A percentile compares a stretch with the other conserved stretches of the same genome.
These are phyloP conservation scores for Drosophila cardini DNA, from an alignment of 1,140 invertebrate species.

Conservation along the genomic window DNA sequence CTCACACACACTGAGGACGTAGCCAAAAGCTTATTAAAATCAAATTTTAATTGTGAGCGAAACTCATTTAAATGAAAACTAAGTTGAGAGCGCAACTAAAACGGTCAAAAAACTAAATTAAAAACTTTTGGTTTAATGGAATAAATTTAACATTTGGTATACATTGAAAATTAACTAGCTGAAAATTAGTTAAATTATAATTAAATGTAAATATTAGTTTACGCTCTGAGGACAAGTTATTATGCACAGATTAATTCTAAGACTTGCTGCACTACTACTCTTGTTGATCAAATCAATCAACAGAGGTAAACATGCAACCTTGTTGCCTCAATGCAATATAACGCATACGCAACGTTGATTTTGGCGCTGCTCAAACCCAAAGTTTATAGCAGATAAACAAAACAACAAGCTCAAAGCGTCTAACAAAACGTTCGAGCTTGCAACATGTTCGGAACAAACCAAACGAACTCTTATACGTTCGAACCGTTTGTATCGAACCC, in stretches of 20 bases:
- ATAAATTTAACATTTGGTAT: neutral
- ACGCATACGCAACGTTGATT: slow-evolving; percentile 49
- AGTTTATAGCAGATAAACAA: slow-evolving; percentile 28
- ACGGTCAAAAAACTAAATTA: slow-evolving; percentile 9
- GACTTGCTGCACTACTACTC: neutral
- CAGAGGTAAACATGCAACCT: slow-evolving; percentile 1
- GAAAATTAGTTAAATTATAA: neutral
- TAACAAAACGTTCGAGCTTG: neutral
- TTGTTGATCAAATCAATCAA: slow-evolving; percentile 19
- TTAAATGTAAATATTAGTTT: neutral
- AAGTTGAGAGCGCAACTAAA: slow-evolving; percentile 11
- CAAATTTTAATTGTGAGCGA: slow-evolving; percentile 4
- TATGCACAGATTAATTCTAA: slow-evolving; percentile 18
- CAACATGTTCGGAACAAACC: slow-evolving; percentile 15
- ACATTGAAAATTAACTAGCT: neutral
- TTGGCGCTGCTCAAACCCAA: neutral
- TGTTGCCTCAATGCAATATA: slow-evolving; percentile 18
- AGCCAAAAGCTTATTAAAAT: slow-evolving; percentile 19
- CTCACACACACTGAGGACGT: neutral
- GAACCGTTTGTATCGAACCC: slow-evolving; percentile 38
- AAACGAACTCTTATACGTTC: slow-evolving; percentile 32
- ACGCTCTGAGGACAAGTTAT: neutral
- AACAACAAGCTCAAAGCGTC: too few species aligned
- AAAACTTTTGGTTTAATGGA: neutral
- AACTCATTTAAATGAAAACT: slow-evolving; percentile 37